Evolutionary conservation across 2,797 vertebrate species (phyloP).

Genomic region (Cetoscarus ocellatus): DNA sequence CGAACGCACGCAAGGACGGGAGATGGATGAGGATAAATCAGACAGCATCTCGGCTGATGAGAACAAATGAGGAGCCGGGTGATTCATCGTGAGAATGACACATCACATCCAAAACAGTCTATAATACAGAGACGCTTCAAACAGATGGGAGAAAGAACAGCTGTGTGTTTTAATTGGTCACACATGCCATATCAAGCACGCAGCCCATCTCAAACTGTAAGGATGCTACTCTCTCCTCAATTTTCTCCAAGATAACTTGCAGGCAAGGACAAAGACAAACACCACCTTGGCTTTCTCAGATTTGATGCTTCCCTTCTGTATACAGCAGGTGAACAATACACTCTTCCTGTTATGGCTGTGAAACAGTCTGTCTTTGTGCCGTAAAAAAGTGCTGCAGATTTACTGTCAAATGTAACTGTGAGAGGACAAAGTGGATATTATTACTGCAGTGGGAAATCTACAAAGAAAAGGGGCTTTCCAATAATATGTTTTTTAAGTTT

Average conservation of each 20-base stretch:
- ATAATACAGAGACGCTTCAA: conserved; percentile 56
- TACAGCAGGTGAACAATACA: conserved; percentile 36
- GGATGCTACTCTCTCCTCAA: conserved; percentile 40
- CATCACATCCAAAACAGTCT: conserved; percentile 62
- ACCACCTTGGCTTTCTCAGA: conserved; percentile 15
- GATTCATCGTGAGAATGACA: conserved; percentile 63
- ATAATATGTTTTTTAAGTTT: too few species aligned
- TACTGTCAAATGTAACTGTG: conserved; percentile 49
- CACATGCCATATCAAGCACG: conserved; percentile 75
- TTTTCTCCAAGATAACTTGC: conserved; percentile 46
- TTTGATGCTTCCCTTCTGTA: conserved; percentile 33
- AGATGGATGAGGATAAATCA: conserved; percentile 62
- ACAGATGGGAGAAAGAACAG: conserved; percentile 74
- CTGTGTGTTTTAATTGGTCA: conserved; percentile 80
- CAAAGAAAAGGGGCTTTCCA: too few species aligned
- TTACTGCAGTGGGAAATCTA: conserved; percentile 25
- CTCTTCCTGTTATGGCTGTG: conserved; percentile 34
- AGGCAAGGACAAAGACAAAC: conserved; percentile 63
- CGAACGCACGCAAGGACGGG: conserved; percentile 21
- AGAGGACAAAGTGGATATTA: conserved; percentile 35
- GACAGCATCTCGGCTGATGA: conserved; percentile 63
- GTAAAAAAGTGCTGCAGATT: conserved; percentile 58
- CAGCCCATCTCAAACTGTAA: conserved; percentile 54
- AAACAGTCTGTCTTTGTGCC: conserved; percentile 43
- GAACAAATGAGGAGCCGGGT: conserved; percentile 65